These are phyloP conservation scores for Oxyteleia sp. DNA, from an alignment of 2,888 invertebrate genomes.

Conservation along the genomic window DNA sequence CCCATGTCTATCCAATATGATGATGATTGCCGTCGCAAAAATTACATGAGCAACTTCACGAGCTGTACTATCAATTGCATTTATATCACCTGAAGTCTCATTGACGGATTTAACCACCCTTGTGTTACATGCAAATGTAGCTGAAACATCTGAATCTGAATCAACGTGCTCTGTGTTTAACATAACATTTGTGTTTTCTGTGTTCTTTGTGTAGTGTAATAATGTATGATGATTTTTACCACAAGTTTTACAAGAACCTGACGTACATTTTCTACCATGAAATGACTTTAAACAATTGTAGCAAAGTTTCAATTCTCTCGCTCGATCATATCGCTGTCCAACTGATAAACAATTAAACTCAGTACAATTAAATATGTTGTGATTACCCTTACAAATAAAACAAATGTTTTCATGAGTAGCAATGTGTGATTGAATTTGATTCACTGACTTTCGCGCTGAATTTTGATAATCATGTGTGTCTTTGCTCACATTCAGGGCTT, in stretches of 20 bases:
- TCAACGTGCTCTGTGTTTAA: too few relatives aligned
- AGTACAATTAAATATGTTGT: conserved; percentile 13
- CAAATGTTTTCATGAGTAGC: not conserved
- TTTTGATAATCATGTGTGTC: not conserved
- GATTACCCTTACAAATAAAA: not conserved
- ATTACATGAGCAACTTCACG: not conserved
- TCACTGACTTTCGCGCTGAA: too few relatives aligned
- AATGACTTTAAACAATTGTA: conserved; percentile 1
- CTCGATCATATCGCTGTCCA: not conserved
- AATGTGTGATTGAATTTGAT: not conserved
- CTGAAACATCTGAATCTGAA: too few relatives aligned
- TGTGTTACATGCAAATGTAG: too few relatives aligned
- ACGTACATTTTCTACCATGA: conserved; percentile 1
- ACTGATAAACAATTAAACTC: not conserved
- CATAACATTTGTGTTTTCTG: not conserved
- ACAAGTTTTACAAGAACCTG: conserved; percentile 5
- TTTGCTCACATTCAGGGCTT: not conserved
- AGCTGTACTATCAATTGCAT: not conserved
- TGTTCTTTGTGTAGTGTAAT: conserved; percentile 4
- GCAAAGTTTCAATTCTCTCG: not conserved
- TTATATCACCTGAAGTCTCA: not conserved
- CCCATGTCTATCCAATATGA: not conserved
- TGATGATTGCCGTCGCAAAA: conserved; percentile 2
- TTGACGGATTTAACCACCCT: too few relatives aligned
- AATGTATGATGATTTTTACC: conserved; percentile 21